A percentile compares a stretch with the other conserved stretches of the same genome.
Conservation (phyloP, 2,113 vertebrate species). For the Sorex araneus region DNA sequence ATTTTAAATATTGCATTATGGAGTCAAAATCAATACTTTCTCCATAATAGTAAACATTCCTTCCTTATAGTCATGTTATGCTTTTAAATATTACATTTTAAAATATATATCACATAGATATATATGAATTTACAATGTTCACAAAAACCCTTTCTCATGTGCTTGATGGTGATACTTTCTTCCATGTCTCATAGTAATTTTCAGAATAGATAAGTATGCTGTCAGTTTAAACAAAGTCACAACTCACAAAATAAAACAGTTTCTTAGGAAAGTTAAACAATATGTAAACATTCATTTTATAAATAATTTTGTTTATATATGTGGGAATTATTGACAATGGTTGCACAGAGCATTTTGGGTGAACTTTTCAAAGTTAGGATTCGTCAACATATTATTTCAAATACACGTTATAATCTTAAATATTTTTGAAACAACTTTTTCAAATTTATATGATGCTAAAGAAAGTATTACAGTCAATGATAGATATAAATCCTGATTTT, state of each 20-base stretch:
- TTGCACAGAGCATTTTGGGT: not conserved
- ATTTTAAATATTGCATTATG: conserved; percentile 8
- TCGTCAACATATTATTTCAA: conserved; percentile 52
- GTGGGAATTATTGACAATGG: too few species aligned
- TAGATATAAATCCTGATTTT: not conserved
- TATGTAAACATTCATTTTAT: not conserved
- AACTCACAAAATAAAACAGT: not conserved
- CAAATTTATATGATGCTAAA: not conserved
- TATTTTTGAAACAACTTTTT: not conserved
- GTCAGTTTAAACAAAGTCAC: not conserved
- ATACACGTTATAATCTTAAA: conserved; percentile 2
- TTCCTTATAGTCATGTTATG: not conserved
- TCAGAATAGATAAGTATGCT: not conserved
- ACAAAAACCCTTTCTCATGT: not conserved
- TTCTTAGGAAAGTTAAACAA: not conserved
- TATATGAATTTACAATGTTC: not conserved
- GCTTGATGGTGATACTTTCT: not conserved
- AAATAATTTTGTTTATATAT: not conserved
- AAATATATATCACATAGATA: conserved; percentile 3
- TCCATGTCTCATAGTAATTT: conserved; percentile 29
- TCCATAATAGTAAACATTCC: not conserved
- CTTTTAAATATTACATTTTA: not conserved
- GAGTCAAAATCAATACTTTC: not conserved
- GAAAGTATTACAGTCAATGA: not conserved
- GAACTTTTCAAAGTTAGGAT: not conserved